Conservation (phyloP, 1,140 invertebrate species). For the Brachionus angularis region DNA sequence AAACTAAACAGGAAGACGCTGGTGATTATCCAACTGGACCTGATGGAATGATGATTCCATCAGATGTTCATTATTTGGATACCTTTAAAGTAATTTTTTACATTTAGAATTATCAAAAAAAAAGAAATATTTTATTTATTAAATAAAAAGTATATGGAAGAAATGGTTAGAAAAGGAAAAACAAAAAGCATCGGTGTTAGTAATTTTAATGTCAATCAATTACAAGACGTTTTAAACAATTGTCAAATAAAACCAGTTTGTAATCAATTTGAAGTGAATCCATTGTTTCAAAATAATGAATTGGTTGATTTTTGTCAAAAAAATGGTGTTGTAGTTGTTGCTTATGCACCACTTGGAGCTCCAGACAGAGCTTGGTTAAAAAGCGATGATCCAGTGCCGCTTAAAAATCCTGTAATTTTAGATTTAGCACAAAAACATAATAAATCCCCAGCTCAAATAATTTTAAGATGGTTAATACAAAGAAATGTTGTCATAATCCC, state of each 20-base stretch:
- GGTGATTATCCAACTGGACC: constrained; percentile 56
- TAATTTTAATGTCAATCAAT: constrained; percentile 55
- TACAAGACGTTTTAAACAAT: constrained; percentile 51
- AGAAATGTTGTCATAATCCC: constrained; percentile 32
- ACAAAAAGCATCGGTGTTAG: constrained; percentile 55
- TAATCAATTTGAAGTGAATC: constrained; percentile 60
- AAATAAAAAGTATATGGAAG: constrained; percentile 9
- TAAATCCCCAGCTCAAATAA: constrained; percentile 30
- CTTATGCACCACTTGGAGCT: constrained; percentile 37
- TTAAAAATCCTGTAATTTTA: constrained; percentile 8
- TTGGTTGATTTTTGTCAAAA: constrained; percentile 53
- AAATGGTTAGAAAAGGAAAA: constrained; percentile 38
- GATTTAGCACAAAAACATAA: constrained; percentile 33
- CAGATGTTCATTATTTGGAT: constrained; percentile 41
- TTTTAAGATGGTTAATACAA: constrained; percentile 26
- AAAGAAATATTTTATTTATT: background rate
- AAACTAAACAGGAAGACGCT: no score
- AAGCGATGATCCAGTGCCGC: constrained; percentile 18
- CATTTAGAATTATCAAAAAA: background rate
- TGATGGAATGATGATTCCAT: constrained; percentile 49
- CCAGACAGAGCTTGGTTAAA: constrained; percentile 33
- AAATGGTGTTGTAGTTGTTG: constrained; percentile 48
- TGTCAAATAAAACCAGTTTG: constrained; percentile 54
- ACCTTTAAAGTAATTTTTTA: constrained; percentile 16
- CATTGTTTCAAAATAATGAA: constrained; percentile 54